Evolutionary conservation across 2,888 invertebrate species (phyloP).

Genomic region (Ichneumon xanthorius): DNA sequence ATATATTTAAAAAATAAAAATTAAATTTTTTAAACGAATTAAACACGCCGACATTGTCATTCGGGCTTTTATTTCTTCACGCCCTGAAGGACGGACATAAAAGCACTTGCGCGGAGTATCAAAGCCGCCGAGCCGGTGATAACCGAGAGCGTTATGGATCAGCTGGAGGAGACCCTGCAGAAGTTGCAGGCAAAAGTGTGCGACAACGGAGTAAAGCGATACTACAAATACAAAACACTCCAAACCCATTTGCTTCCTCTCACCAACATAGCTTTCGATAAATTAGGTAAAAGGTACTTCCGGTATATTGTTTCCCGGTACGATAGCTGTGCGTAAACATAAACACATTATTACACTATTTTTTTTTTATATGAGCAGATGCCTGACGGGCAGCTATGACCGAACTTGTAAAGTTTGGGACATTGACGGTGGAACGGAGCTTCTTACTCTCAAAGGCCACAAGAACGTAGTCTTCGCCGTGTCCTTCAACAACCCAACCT

Average conservation of each 20-base stretch:
- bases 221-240: constrained; percentile 89
- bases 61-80: constrained; percentile 2
- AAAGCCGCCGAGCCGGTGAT: constrained; percentile 86
- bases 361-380: constrained; percentile 85
- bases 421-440: constrained; percentile 89
- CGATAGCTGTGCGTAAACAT: not conserved
- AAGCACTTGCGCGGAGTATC: constrained; percentile 86
- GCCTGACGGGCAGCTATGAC: constrained; percentile 94
- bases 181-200: constrained; percentile 88
- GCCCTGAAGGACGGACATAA: constrained; percentile 86
- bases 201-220: constrained; percentile 88
- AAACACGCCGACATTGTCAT: constrained; percentile 15
- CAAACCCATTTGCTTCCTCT: constrained; percentile 90
- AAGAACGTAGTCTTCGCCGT: constrained; percentile 94
- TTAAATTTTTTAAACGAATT: constrained; percentile 24
- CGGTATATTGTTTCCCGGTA: constrained; percentile 12
- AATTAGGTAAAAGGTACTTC: constrained; percentile 87
- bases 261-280: constrained; percentile 91
- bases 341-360: constrained; percentile 3
- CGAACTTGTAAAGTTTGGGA: constrained; percentile 93
- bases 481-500: constrained; percentile 91
- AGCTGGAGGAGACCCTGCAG: constrained; percentile 87
- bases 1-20: not conserved
- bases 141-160: constrained; percentile 86
- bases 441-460: constrained; percentile 90